Base-by-base conservation (phyloP, 30 jellyfish, hydroid and myxozoan genomes). In the Aurelia aurita region DNA sequence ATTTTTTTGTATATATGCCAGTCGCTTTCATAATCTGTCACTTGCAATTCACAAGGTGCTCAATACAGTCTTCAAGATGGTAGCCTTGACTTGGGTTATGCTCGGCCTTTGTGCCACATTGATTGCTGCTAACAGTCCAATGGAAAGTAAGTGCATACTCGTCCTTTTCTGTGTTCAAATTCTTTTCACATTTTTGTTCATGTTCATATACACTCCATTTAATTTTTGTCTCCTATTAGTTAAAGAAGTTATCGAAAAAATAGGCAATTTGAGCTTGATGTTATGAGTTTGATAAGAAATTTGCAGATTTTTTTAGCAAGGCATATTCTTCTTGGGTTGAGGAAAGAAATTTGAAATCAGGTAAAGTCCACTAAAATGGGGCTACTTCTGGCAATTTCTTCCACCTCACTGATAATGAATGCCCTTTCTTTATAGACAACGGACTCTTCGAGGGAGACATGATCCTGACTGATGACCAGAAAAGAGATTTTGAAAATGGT, bases 391-490 rank as follows among this genome's bases (percentile, higher is more conserved):
- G 29, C 12, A 62, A 62, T 62, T 8, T 23, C 74, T 46, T 22
- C 21, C 18, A 8, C 18, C 18, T 62, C 27, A 2, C 35, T 23
- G 34, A 61, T 39, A 31, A 20, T 35, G 23, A 3, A 26, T 28
- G 21, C 6, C 16, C 35, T 69, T 19, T 21, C 19, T 16, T 11
- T 32, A n/a, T 64, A 86, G 95, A 86, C 44, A 25, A 65, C 10
- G 57, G 65, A 65, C 44, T 86, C 57, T 86, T 86, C 53, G 89
- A 86, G 74, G 95, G 95, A 15, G 95, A 86, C 70, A 86, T 86
- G 95, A 32, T 74, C 20, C 39, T 86, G 55, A 86, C 89, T 27
- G 89, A 77, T 5, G 89, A 72, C 54, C 95, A 86, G 79, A 71
- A 34, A 60, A 45, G 76, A 49, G 89, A 65, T 16, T 71, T 86